Conservation (phyloP, 2,797 vertebrate species). For the Astyanax mexicanus region DNA sequence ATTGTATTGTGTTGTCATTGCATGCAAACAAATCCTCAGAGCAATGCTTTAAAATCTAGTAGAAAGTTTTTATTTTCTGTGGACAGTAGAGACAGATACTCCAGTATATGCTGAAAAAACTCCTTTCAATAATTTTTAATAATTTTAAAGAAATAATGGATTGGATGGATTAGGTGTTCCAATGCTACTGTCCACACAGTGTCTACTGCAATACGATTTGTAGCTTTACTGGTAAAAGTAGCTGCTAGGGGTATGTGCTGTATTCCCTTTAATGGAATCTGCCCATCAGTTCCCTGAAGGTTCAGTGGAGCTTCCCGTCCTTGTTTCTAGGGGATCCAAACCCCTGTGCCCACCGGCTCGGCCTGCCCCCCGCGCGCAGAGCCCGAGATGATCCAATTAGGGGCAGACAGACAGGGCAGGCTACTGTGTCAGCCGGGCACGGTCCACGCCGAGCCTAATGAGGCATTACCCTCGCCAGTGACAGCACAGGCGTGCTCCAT, state of each 20-base stretch:
- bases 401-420: constrained; percentile 62
- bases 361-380: constrained; percentile 29
- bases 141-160: no score
- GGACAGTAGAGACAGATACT: no score
- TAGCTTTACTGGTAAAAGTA: neutral
- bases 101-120: no score
- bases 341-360: neutral
- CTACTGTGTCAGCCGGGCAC: constrained; percentile 47
- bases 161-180: no score
- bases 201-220: no score
- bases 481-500: constrained; percentile 45
- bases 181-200: no score
- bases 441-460: constrained; percentile 64
- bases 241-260: no score
- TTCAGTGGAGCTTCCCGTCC: neutral
- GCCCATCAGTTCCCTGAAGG: neutral
- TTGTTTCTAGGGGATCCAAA: constrained; percentile 11
- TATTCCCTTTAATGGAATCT: neutral
- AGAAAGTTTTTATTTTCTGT: no score
- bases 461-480: constrained; percentile 60
- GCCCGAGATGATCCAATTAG: constrained; percentile 68
- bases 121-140: no score
- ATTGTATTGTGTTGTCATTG: no score
- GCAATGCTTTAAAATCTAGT: no score
- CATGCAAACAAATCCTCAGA: no score